Conservation (phyloP, 2,113 vertebrate genomes). For the Lophura nycthemera region DNA sequence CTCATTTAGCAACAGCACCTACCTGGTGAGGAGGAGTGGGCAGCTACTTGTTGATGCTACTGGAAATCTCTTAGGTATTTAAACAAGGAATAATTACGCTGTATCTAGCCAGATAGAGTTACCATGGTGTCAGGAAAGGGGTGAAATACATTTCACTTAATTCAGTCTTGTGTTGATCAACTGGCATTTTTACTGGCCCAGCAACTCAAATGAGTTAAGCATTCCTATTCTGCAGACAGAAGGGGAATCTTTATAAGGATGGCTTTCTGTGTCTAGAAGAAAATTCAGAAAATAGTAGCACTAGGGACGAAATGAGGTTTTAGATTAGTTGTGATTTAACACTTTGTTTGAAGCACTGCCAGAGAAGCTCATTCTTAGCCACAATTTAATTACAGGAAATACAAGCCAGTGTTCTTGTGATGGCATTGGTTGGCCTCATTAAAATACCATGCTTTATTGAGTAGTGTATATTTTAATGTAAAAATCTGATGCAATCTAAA, state of each 20-base stretch:
- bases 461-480: background rate
- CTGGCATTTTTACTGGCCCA: background rate
- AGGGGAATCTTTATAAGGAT: background rate
- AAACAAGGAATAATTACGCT: background rate
- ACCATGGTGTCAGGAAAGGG: background rate
- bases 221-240: background rate
- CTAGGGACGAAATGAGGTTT: background rate
- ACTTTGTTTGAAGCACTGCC: background rate
- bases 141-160: background rate
- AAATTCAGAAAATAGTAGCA: background rate
- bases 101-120: background rate
- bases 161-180: background rate
- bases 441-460: background rate
- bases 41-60: background rate
- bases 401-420: background rate
- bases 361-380: background rate
- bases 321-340: background rate
- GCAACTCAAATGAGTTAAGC: background rate
- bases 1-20: background rate
- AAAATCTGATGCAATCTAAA: background rate
- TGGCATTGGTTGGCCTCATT: background rate
- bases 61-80: background rate
- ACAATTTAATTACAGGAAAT: background rate
- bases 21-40: background rate
- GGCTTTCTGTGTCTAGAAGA: background rate